Conservation (phyloP, 2,888 invertebrate species). For the Hipparchia sbordonii region DNA sequence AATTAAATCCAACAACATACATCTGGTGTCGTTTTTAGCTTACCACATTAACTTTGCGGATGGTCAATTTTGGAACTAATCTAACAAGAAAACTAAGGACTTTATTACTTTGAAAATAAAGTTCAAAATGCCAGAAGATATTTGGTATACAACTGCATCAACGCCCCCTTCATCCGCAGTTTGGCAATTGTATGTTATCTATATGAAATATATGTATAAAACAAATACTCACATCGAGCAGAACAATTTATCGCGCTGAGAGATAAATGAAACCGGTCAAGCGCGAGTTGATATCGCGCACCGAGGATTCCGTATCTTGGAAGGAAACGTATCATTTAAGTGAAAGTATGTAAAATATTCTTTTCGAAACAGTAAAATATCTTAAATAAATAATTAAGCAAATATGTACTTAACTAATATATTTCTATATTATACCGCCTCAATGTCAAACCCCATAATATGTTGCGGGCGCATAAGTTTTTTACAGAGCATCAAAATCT, state of each 20-base stretch:
- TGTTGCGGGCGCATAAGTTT: too few species aligned
- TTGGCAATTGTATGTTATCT: background rate
- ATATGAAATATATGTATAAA: background rate
- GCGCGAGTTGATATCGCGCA: too few species aligned
- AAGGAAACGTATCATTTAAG: too few species aligned
- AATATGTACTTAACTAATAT: too few species aligned
- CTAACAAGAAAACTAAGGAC: too few species aligned
- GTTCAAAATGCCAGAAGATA: background rate
- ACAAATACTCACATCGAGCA: background rate
- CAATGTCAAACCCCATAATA: too few species aligned
- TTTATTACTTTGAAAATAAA: background rate
- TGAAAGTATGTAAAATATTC: too few species aligned
- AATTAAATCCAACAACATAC: background rate
- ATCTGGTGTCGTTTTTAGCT: background rate
- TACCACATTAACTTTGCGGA: background rate
- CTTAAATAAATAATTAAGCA: too few species aligned
- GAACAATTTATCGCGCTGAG: constrained; percentile 2
- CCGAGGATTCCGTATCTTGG: too few species aligned
- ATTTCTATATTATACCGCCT: too few species aligned
- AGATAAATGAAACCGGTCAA: background rate
- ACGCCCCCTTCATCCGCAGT: background rate
- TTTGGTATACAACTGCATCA: background rate
- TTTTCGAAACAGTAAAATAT: too few species aligned
- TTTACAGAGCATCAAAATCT: too few species aligned
- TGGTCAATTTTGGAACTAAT: background rate